Evolutionary conservation across 2,797 vertebrate species (phyloP).

Genomic region (Poecilia velifera): DNA sequence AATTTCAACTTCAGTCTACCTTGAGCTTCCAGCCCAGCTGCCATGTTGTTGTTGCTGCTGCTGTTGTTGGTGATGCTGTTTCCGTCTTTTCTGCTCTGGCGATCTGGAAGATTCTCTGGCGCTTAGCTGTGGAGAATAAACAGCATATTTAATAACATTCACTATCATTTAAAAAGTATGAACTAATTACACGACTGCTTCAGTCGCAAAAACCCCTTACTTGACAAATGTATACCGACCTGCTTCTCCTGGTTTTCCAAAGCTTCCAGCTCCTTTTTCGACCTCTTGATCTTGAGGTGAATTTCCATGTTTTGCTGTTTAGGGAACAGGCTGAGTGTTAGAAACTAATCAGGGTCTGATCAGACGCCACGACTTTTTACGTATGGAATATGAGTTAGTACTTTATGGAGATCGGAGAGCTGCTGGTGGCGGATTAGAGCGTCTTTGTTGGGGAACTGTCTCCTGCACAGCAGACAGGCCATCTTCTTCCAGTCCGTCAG

Average conservation of each 20-base stretch:
- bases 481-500: conserved; percentile 98
- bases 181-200: not conserved
- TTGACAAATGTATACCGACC: conserved; percentile 66
- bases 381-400: conserved; percentile 49
- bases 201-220: not conserved
- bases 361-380: not conserved
- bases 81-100: conserved; percentile 80
- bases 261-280: conserved; percentile 93
- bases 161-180: not conserved
- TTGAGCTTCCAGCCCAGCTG: conserved; percentile 78
- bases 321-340: conserved; percentile 30
- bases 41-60: conserved; percentile 62
- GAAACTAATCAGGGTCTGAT: not conserved
- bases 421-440: conserved; percentile 95
- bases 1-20: conserved; percentile 51
- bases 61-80: conserved; percentile 68
- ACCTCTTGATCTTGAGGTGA: conserved; percentile 94
- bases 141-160: conserved; percentile 7
- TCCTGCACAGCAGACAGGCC: conserved; percentile 94
- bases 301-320: conserved; percentile 97
- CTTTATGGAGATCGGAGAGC: conserved; percentile 97
- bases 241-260: conserved; percentile 95
- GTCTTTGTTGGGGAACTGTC: conserved; percentile 96
- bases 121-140: conserved; percentile 66
- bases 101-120: conserved; percentile 64